Evolutionary conservation across 64 coral and sea anemone species (phyloP), one percentile per base, ranked within the genome.

Genomic region (Stylophora pistillata): DNA sequence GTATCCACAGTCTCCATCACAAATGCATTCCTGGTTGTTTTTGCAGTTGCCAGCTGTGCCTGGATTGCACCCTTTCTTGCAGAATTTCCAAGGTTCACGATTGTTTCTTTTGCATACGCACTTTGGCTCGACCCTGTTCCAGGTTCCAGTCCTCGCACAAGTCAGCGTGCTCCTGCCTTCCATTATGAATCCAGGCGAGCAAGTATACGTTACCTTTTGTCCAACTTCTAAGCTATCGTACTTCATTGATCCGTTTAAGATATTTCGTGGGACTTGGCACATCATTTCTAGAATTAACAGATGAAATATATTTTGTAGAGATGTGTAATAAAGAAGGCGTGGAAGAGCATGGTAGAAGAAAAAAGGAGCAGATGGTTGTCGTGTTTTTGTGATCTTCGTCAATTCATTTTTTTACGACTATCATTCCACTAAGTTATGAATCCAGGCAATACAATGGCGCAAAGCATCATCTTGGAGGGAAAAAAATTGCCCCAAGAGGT

Each of bases 1-100:
- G 9, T 88, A 86, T 55, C 93, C 93, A 94, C 93, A 94, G 59
- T 94, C 88, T 15, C 93, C 93, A 80, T 94, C 93, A 90, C 93
- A 94, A n/a, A 94, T 13, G 27, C 93, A 94, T 57, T 53, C 30
- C 15, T 91, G 58, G 32, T 94, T 90, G 28, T 17, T 25, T 30
- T n/a, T 55, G 10, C 64, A 91, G 9, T 60, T 59, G 9, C 34
- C 75, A 7, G 37, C 3, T 76, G 63, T 53, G 4, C 20, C 13
- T 17, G 81, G 72, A 37, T 85, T 30, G 12, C 30, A 53, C 4
- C 15, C 15, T 15, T 25, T 69, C 60, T 31, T 47, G 55, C 90
- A 91, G 58, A 78, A 86, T 37, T 72, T n/a, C 18, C 15, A 91
- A 14, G 72, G 56, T 58, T 78, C 75, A 34, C 28, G 76, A 54